Base-by-base conservation (phyloP, 2,797 vertebrate species). In the Glossophaga mutica region DNA sequence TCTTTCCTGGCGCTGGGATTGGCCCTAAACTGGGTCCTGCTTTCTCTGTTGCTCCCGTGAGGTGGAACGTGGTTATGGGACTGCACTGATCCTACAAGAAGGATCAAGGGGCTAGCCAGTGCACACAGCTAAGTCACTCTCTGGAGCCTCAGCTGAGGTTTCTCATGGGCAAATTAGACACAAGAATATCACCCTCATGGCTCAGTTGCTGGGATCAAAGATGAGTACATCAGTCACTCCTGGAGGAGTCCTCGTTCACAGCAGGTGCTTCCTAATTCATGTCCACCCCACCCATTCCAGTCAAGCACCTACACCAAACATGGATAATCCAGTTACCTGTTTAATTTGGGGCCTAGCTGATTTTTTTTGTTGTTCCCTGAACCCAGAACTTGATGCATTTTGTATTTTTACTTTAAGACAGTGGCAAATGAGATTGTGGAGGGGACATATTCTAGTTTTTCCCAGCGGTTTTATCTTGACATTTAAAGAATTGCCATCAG, bases 401-500 rank as follows among this genome's bases (percentile, higher is more conserved):
- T 87, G 9, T 62, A 67, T 42, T 84, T 62, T 76, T 68, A 55
- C 42, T 70, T 90, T 76, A 68, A 71, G 91, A 82, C 42, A 57
- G 18, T 78, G n/a, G 22, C 9, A 39, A 46, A 86, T 67, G 52
- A 48, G 34, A 39, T 79, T 79, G 42, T 50, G 50, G 37, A 59
- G 46, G 52, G 76, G 24, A 59, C 2, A 15, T 68, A 93, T 81
- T 84, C 34, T 90, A 94, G 65, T 62, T 95, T 89, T 57, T 57
- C 34, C 34, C 5, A 42, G 34, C 62, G 14, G 24, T 52, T 6
- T 91, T 46, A 42, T 59, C 29, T 62, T 44, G 44, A 46, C 15
- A 73, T 24, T 55, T 83, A 46, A 50, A 39, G 14, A 44, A 9
- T 18, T 77, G 16, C 50, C 48, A 18, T 84, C 19, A 93, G 73